Evolutionary conservation across 92 coral and sea anemone species (phyloP).

Genomic region (Epizoanthus ramosus): DNA sequence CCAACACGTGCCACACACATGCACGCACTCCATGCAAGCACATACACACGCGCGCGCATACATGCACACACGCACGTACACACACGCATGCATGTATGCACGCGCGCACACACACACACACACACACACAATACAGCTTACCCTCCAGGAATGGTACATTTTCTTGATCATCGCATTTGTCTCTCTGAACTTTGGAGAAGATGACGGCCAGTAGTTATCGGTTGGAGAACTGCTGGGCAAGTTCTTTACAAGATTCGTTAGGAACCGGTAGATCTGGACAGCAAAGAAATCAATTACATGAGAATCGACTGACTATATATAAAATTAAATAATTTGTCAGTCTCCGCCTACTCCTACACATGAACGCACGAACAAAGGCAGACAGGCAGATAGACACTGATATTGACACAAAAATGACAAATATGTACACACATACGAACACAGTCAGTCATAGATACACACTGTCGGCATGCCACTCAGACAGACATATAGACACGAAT

Average conservation of each 20-base stretch:
- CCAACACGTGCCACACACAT: neutral
- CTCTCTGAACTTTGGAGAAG: constrained; percentile 72
- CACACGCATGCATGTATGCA: too few species aligned
- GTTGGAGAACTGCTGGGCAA: constrained; percentile 88
- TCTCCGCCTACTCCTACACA: too few species aligned
- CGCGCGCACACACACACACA: neutral
- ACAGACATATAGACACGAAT: too few species aligned
- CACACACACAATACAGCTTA: constrained; percentile 41
- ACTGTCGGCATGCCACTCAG: too few species aligned
- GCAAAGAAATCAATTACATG: neutral
- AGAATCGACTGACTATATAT: neutral
- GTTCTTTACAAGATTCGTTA: constrained; percentile 66
- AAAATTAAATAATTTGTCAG: too few species aligned
- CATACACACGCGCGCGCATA: neutral
- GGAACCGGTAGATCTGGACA: constrained; percentile 70
- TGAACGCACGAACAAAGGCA: too few species aligned
- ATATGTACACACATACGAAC: too few species aligned
- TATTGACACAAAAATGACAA: too few species aligned
- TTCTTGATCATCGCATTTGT: constrained; percentile 74
- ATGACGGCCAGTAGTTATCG: constrained; percentile 87
- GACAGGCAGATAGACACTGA: too few species aligned
- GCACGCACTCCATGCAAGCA: neutral
- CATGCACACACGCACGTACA: too few species aligned
- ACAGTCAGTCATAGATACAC: too few species aligned
- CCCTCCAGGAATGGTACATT: constrained; percentile 88